These are phyloP conservation scores for Gambusia holbrooki DNA, from an alignment of 2,113 vertebrate genomes.

Conservation along the genomic window DNA sequence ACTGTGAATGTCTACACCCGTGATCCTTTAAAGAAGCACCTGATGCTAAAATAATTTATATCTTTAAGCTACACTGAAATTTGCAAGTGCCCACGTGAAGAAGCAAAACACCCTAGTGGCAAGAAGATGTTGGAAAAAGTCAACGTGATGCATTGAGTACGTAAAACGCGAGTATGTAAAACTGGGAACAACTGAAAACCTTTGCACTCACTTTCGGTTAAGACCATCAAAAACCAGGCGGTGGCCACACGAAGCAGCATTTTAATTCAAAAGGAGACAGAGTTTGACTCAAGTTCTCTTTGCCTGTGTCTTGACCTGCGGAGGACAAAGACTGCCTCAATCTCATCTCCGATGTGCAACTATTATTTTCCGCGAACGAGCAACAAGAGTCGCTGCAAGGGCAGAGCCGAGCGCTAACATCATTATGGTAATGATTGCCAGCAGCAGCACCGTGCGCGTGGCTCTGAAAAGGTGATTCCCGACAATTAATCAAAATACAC, in stretches of 20 bases:
- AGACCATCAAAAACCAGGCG: slow-evolving; percentile 22
- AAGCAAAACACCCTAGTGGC: no score
- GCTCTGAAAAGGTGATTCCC: slow-evolving; percentile 43
- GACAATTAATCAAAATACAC: slow-evolving; percentile 71
- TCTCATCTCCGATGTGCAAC: slow-evolving; percentile 72
- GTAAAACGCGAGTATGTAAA: no score
- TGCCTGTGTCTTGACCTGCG: slow-evolving; percentile 40
- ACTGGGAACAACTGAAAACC: slow-evolving; percentile 7
- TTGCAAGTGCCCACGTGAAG: no score
- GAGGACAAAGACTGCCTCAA: slow-evolving; percentile 64
- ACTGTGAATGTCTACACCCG: no score
- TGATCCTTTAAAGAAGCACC: no score
- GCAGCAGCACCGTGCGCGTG: slow-evolving; percentile 30
- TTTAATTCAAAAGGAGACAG: background rate
- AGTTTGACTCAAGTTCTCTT: slow-evolving; percentile 14
- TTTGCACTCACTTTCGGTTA: slow-evolving; percentile 35
- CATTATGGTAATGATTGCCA: slow-evolving; percentile 74
- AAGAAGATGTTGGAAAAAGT: no score
- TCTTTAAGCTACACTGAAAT: no score
- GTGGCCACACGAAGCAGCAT: background rate
- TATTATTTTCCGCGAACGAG: slow-evolving; percentile 67
- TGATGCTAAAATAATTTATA: no score
- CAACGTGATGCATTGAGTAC: no score
- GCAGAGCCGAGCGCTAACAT: slow-evolving; percentile 68
- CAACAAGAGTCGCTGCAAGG: slow-evolving; percentile 63